These are phyloP conservation scores for Diuraphis noxia DNA, from an alignment of 1,140 invertebrate genomes.

Conservation along the genomic window DNA sequence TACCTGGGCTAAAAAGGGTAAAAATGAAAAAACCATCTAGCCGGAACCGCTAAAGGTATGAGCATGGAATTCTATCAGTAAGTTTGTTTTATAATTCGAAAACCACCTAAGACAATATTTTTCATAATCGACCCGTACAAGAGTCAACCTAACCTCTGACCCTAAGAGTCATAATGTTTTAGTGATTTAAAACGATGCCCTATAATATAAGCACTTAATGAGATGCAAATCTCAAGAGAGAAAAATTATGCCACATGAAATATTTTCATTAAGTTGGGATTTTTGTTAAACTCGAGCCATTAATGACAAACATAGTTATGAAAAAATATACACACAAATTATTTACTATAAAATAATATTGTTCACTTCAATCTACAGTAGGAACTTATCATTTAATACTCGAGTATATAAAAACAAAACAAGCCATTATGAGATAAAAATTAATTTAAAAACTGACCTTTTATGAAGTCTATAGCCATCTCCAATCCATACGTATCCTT, in stretches of 20 bases:
- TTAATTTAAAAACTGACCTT: slow-evolving; percentile 72
- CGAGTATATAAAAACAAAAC: not conserved
- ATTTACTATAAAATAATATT: too few relatives aligned
- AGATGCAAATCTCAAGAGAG: too few relatives aligned
- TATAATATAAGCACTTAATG: not conserved
- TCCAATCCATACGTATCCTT: slow-evolving; percentile 94
- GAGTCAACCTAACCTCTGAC: too few relatives aligned
- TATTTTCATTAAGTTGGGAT: not conserved
- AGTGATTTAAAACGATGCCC: not conserved
- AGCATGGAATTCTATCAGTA: too few relatives aligned
- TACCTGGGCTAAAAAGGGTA: too few relatives aligned
- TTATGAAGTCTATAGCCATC: slow-evolving; percentile 96
- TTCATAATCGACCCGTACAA: too few relatives aligned
- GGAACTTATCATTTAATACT: not conserved
- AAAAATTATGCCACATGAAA: not conserved
- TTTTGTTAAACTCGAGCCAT: not conserved
- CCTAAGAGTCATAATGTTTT: not conserved
- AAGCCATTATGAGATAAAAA: not conserved
- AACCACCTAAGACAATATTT: too few relatives aligned
- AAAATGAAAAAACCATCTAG: too few relatives aligned
- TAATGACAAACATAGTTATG: fast-evolving
- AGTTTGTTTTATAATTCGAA: too few relatives aligned
- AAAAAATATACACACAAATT: not conserved
- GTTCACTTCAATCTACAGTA: not conserved
- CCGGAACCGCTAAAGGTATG: too few relatives aligned